Percentiles rank a stretch among this genome's conserved stretches.
These are phyloP conservation scores for Parelbella ahira DNA, from an alignment of 2,888 invertebrate species.

Conservation along the genomic window DNA sequence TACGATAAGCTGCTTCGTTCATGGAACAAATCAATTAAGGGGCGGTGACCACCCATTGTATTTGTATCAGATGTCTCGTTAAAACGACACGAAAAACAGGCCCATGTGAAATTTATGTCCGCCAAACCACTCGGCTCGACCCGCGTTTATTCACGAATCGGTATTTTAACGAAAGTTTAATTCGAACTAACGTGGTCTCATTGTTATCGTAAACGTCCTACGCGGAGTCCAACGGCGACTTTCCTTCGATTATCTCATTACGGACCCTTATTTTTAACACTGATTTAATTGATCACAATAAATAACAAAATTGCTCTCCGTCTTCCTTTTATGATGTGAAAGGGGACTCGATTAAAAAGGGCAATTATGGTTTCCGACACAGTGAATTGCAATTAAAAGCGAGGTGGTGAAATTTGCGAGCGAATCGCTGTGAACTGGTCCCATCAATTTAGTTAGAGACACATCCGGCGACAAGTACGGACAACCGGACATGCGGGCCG, in stretches of 20 bases:
- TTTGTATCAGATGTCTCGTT: constrained; percentile 65
- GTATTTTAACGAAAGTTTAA: constrained; percentile 71
- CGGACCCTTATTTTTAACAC: constrained; percentile 43
- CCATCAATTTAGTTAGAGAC: constrained; percentile 65
- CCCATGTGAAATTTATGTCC: constrained; percentile 59
- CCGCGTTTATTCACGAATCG: constrained; percentile 40
- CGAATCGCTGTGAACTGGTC: constrained; percentile 47
- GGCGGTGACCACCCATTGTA: constrained; percentile 58
- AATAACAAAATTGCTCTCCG: too few relatives aligned
- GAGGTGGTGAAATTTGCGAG: constrained; percentile 59
- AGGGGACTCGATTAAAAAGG: constrained; percentile 59
- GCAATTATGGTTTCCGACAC: too few relatives aligned
- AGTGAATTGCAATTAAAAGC: too few relatives aligned
- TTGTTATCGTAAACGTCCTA: constrained; percentile 47
- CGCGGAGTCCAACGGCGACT: constrained; percentile 39
- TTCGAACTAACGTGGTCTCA: constrained; percentile 50
- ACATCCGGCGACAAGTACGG: constrained; percentile 64
- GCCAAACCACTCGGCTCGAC: constrained; percentile 51
- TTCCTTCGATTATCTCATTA: constrained; percentile 61
- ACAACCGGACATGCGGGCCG: constrained; percentile 61
- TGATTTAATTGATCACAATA: constrained; percentile 74
- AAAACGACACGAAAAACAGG: constrained; percentile 48
- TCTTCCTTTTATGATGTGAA: too few relatives aligned
- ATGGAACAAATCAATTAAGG: constrained; percentile 56
- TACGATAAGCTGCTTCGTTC: constrained; percentile 27